Conservation (phyloP, 2,797 vertebrate species). For the Poecilia velifera region DNA sequence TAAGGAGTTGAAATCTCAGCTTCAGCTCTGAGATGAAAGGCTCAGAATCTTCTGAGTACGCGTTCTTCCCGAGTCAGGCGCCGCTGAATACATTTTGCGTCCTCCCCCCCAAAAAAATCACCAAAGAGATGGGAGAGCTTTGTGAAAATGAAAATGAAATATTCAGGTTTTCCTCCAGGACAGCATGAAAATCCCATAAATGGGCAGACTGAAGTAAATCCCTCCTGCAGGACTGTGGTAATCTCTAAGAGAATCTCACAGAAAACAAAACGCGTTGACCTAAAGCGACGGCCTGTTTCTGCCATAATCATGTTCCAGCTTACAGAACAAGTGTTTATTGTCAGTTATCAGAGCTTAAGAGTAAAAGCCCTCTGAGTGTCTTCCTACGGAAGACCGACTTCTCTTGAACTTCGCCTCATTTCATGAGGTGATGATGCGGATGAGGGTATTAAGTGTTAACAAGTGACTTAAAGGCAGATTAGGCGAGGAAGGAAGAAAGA, state of each 20-base stretch:
- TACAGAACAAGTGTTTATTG: background rate
- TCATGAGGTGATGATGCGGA: background rate
- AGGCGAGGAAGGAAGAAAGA: conserved; percentile 22
- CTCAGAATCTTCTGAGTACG: background rate
- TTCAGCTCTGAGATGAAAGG: background rate
- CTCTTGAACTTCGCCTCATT: background rate
- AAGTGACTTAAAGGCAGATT: conserved; percentile 31
- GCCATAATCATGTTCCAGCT: background rate
- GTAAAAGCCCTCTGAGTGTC: background rate
- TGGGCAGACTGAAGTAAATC: background rate
- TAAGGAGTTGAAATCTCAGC: background rate
- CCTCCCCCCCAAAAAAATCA: background rate
- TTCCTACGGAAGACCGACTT: background rate
- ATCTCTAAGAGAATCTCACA: background rate
- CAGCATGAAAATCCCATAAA: conserved; percentile 2
- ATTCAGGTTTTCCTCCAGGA: background rate
- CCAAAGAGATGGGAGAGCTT: background rate
- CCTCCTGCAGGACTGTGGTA: background rate
- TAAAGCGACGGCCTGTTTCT: background rate
- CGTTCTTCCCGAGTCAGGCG: background rate
- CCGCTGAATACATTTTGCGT: background rate
- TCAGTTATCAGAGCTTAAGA: background rate
- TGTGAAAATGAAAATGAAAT: background rate
- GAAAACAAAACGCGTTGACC: background rate
- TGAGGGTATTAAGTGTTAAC: conserved; percentile 43